Evolutionary conservation across 2,888 invertebrate species (phyloP).

Genomic region (Melitaea athalia): DNA sequence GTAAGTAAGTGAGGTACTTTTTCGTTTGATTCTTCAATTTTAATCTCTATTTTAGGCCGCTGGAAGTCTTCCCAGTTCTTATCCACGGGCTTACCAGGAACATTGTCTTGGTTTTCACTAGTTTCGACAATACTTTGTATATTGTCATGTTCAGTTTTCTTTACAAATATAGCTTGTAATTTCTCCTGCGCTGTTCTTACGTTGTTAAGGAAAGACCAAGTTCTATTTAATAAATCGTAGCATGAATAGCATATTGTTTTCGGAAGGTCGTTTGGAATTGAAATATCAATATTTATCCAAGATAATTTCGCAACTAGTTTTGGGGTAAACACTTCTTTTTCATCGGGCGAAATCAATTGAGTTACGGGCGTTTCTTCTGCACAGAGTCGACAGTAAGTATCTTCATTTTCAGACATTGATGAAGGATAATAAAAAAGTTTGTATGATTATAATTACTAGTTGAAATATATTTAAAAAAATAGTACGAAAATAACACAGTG

Average conservation of each 20-base stretch:
- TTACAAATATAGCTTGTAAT: conserved; percentile 53
- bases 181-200: conserved; percentile 67
- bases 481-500: conserved; percentile 24
- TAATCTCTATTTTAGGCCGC: conserved; percentile 57
- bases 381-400: conserved; percentile 69
- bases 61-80: conserved; percentile 66
- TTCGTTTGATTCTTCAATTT: conserved; percentile 48
- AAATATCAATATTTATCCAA: conserved; percentile 73
- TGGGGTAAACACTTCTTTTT: conserved; percentile 63
- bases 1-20: too few relatives aligned
- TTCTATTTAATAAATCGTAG: conserved; percentile 70
- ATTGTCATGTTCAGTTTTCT: conserved; percentile 42
- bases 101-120: conserved; percentile 22
- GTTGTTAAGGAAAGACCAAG: conserved; percentile 68
- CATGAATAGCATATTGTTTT: conserved; percentile 72
- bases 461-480: background rate
- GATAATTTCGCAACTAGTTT: conserved; percentile 67
- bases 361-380: conserved; percentile 66
- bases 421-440: background rate
- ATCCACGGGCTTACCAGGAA: conserved; percentile 61
- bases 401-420: conserved; percentile 50
- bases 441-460: conserved; percentile 3
- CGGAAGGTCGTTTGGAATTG: conserved; percentile 55
- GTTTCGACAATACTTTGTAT: conserved; percentile 39
- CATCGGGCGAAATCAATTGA: conserved; percentile 63